phyloP scores from a whole-genome alignment of 2,888 invertebrate species.

The Hydroisotoma schaefferi region DNA sequence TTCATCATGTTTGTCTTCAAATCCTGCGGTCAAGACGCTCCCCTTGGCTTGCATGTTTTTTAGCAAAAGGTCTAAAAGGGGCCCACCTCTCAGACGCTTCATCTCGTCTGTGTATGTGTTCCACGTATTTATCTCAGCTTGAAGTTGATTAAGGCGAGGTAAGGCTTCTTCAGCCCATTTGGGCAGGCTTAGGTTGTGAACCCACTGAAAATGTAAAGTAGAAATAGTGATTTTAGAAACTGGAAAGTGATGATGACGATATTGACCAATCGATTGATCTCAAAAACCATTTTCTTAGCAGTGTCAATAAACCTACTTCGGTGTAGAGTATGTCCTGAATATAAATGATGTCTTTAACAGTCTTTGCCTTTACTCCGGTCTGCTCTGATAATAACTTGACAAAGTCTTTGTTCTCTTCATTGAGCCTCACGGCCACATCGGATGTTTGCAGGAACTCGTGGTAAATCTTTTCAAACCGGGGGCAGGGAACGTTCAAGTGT shows the following conservation, averaged over 20 bases:
- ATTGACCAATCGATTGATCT: too few relatives aligned
- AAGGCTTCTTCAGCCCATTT: slow-evolving; percentile 63
- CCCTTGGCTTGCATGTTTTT: slow-evolving; percentile 36
- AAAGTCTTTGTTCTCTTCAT: slow-evolving; percentile 60
- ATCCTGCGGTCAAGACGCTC: slow-evolving; percentile 8
- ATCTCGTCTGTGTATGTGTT: slow-evolving; percentile 67
- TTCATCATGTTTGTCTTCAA: slow-evolving; percentile 51
- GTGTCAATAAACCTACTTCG: slow-evolving; percentile 60
- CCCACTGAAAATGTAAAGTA: slow-evolving; percentile 53
- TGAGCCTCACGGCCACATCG: slow-evolving; percentile 57
- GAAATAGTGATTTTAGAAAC: neutral
- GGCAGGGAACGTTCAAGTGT: slow-evolving; percentile 63
- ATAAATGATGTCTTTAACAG: slow-evolving; percentile 58
- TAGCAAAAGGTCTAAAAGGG: slow-evolving; percentile 32
- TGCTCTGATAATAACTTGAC: slow-evolving; percentile 64
- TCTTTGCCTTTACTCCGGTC: slow-evolving; percentile 61
- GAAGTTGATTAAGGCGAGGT: slow-evolving; percentile 57
- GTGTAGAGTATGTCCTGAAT: slow-evolving; percentile 67
- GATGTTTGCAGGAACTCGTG: slow-evolving; percentile 56
- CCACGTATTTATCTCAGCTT: slow-evolving; percentile 62
- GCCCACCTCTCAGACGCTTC: slow-evolving; percentile 58
- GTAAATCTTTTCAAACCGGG: slow-evolving; percentile 61
- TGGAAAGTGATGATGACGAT: too few relatives aligned
- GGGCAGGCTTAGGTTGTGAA: slow-evolving; percentile 66
- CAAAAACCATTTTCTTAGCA: too few relatives aligned